phyloP scores from a whole-genome alignment of 2,113 vertebrate species.

The Vulpes lagopus region DNA sequence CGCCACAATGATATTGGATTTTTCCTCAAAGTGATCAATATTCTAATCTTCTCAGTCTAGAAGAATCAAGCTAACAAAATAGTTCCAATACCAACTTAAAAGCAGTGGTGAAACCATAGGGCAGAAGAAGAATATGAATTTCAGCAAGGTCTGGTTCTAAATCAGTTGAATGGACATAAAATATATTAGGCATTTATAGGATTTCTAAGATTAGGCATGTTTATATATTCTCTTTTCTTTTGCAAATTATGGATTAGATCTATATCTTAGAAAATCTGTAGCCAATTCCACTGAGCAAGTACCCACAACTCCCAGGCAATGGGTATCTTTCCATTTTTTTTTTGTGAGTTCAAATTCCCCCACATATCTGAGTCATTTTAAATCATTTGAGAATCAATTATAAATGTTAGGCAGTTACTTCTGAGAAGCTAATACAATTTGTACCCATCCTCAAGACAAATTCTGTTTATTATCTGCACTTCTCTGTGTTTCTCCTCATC shows the following conservation, averaged over 20 bases:
- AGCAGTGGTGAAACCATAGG: background rate
- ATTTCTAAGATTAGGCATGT: background rate
- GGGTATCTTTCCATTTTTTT: too few relatives aligned
- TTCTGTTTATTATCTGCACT: background rate
- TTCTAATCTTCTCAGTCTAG: conserved; percentile 1
- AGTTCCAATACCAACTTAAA: conserved; percentile 4
- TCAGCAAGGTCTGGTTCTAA: background rate
- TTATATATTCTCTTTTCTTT: background rate
- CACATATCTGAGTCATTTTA: background rate
- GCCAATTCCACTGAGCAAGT: background rate
- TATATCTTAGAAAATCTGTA: background rate
- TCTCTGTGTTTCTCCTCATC: background rate
- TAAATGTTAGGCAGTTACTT: conserved; percentile 18
- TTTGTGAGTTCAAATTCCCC: background rate
- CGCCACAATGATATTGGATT: background rate
- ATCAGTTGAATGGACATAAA: conserved; percentile 26
- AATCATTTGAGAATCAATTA: background rate
- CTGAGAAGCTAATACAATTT: background rate
- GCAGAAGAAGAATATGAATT: background rate
- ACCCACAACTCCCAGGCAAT: background rate
- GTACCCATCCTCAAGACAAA: background rate
- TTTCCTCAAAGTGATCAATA: conserved; percentile 6
- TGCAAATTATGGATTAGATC: background rate
- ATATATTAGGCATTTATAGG: background rate
- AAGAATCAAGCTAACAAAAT: conserved; percentile 23